Base-by-base conservation (phyloP, 1,140 invertebrate genomes). In the Galendromus occidentalis region DNA sequence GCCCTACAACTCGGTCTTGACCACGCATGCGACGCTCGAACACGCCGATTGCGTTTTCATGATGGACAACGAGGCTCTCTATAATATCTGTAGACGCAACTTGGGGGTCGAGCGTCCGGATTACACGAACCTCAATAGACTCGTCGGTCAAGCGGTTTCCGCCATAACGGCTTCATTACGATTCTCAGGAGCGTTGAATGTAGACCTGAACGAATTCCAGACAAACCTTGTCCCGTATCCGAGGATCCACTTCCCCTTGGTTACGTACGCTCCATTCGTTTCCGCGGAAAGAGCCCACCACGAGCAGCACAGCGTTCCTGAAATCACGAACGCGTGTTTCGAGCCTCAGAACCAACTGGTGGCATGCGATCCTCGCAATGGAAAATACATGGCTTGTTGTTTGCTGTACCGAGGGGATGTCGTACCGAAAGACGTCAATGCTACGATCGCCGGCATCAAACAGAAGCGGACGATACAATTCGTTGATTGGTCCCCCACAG, bases 381-480 rank as follows among this genome's bases (percentile, higher is more conserved):
- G 82, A 42, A 83, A 83, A 72, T 84, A 83, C 75, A 71, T 73
- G 70, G 71, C 75, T 7, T 76, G 75, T 65, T 78, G 76, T 69
- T 66, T 78, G 47, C 69, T 79, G 5, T 78, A 75, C 71, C 71
- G 79, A 65, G 79, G 77, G 28, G 79, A 80, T 69, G 77, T 80
- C 1, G 75, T 80, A 1, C 74, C 77, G 5, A 79, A 79, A 68
- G 76, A 78, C 68, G 75, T 79, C 44, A 78, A 75, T 55, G 73
- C 72, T 45, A 75, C 79, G 9, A 79, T 80, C 64, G 75, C 73
- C n/a, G 67, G 22, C 30, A 87, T 89, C 75, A 89, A 89, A 74
- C 88, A 84, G 0, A 85, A 86, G 71, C 78, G 86, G 44, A 83
- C 82, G 67, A 86, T 86, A 67, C 76, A 86, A 72, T 87, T 87